These are phyloP conservation scores for Drosophila lacteicornis DNA, from an alignment of 1,140 invertebrate species.

Conservation along the genomic window DNA sequence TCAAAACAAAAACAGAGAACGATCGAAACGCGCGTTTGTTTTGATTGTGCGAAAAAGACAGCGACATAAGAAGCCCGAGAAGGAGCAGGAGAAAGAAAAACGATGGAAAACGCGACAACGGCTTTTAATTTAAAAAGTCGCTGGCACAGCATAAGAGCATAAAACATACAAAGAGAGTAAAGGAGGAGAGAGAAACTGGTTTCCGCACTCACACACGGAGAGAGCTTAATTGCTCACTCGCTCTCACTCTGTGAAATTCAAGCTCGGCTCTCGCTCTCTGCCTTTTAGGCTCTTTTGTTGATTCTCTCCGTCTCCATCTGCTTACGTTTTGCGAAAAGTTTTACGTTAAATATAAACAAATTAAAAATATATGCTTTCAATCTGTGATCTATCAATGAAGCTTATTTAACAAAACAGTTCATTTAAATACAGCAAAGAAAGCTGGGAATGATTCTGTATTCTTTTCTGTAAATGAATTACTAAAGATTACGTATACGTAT, in stretches of 20 bases:
- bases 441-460: no score
- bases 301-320: conserved; percentile 3
- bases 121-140: conserved; percentile 77
- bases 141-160: conserved; percentile 51
- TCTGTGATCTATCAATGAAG: neutral
- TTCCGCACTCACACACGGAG: conserved; percentile 60
- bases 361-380: neutral
- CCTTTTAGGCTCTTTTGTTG: conserved; percentile 4
- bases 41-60: conserved; percentile 73
- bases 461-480: neutral
- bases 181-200: conserved; percentile 59
- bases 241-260: conserved; percentile 16
- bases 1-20: conserved; percentile 70
- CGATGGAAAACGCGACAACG: conserved; percentile 50
- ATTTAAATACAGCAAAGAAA: neutral
- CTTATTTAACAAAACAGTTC: neutral
- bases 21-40: conserved; percentile 73
- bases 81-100: conserved; percentile 48
- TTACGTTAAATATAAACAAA: neutral
- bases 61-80: conserved; percentile 28
- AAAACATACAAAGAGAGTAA: conserved; percentile 46
- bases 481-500: neutral
- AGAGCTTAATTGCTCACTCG: conserved; percentile 16
- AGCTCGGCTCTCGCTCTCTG: neutral
- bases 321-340: conserved; percentile 4